Conservation (phyloP, 2,797 vertebrate genomes). For the Acanthornis magna region DNA sequence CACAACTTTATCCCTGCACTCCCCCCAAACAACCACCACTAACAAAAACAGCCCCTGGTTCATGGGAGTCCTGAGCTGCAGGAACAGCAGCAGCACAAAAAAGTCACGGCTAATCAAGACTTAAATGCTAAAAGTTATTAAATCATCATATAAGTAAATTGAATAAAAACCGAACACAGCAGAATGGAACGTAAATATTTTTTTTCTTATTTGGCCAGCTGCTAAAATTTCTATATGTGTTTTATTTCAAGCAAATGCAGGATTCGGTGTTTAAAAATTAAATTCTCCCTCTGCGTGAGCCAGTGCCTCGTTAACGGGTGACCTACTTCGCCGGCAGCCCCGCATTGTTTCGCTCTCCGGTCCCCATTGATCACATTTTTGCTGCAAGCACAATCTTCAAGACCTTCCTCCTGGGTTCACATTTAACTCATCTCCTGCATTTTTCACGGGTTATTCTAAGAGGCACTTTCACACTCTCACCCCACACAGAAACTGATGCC, state of each 20-base stretch:
- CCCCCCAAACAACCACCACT: not conserved
- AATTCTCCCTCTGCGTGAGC: conserved; percentile 20
- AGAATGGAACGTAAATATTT: not conserved
- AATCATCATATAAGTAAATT: not conserved
- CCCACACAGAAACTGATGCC: conserved; percentile 5
- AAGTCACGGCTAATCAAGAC: not conserved
- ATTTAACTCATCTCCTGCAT: conserved; percentile 54
- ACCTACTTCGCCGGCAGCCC: conserved; percentile 66
- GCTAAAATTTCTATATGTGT: not conserved
- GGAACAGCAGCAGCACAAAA: not conserved
- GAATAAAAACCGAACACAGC: not conserved
- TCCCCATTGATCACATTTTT: conserved; percentile 66
- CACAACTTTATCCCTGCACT: not conserved
- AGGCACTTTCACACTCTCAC: conserved; percentile 4
- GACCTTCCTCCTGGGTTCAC: conserved; percentile 62
- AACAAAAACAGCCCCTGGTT: not conserved
- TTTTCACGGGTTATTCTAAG: conserved; percentile 52
- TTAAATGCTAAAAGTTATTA: not conserved
- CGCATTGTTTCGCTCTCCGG: conserved; percentile 35
- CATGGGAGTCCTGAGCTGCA: not conserved
- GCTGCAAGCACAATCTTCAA: conserved; percentile 57
- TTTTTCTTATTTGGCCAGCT: not conserved
- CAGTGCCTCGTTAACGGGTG: conserved; percentile 52
- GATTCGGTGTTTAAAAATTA: conserved; percentile 50
- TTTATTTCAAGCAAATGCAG: not conserved